Conservation (phyloP, 2,113 vertebrate species). For the Scalopus aquaticus region DNA sequence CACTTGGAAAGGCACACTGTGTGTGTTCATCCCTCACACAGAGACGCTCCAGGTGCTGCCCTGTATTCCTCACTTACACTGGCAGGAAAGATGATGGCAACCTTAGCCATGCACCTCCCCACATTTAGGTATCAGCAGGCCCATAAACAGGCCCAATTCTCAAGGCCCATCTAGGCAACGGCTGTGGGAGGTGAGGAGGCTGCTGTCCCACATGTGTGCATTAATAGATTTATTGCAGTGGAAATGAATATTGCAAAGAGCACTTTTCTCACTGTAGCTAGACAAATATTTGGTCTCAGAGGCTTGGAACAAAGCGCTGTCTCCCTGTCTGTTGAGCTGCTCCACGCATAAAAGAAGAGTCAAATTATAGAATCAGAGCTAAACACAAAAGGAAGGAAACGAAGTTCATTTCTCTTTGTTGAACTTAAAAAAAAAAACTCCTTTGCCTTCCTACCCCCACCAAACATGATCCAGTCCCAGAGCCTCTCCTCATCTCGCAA, state of each 20-base stretch:
- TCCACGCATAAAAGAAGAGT: neutral
- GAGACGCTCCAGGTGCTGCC: neutral
- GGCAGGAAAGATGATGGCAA: neutral
- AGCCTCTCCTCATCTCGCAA: neutral
- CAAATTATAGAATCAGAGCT: neutral
- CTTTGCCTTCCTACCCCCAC: neutral
- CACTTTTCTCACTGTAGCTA: neutral
- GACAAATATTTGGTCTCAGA: constrained; percentile 49
- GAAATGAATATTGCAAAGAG: neutral
- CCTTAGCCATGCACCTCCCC: neutral
- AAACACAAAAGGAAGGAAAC: neutral
- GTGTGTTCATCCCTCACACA: neutral
- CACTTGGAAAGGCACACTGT: constrained; percentile 45
- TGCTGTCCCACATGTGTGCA: neutral
- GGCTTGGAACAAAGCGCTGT: constrained; percentile 60
- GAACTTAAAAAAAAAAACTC: constrained; percentile 68
- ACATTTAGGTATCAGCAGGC: neutral
- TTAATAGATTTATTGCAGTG: neutral
- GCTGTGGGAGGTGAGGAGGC: neutral
- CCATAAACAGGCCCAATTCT: neutral
- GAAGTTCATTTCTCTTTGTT: neutral
- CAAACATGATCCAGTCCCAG: neutral
- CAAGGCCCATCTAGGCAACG: neutral
- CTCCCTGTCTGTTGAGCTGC: neutral
- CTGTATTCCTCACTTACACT: neutral